Evolutionary conservation across 2,888 invertebrate species (phyloP).

Genomic region (Baccha elongata): DNA sequence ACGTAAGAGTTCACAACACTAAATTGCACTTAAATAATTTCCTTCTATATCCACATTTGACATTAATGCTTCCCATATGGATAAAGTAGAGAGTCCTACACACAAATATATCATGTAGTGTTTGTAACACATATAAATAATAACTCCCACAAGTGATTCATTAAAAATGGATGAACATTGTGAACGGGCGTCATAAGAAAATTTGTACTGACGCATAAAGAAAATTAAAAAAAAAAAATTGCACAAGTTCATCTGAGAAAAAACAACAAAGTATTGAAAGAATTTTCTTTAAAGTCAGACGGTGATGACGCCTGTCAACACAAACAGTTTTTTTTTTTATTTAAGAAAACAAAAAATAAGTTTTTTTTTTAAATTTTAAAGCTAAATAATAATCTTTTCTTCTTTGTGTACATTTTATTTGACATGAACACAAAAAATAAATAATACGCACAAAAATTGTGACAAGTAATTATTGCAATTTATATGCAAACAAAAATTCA

Average conservation of each 20-base stretch:
- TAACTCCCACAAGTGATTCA: slow-evolving; percentile 35
- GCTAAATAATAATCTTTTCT: slow-evolving; percentile 35
- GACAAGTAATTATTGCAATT: slow-evolving; percentile 36
- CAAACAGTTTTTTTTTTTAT: neutral
- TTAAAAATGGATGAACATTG: slow-evolving; percentile 35
- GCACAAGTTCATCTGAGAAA: slow-evolving; percentile 39
- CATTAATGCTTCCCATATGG: slow-evolving; percentile 27
- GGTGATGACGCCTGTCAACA: neutral
- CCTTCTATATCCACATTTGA: slow-evolving; percentile 4
- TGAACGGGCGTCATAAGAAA: slow-evolving; percentile 34
- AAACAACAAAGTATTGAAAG: neutral
- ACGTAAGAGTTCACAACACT: slow-evolving; percentile 39
- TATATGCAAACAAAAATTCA: no score
- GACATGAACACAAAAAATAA: neutral
- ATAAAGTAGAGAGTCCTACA: slow-evolving; percentile 6
- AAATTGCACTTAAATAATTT: slow-evolving; percentile 31
- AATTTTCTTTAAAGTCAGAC: no score
- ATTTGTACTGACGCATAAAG: slow-evolving; percentile 38
- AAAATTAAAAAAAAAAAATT: slow-evolving; percentile 13
- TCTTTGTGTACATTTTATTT: slow-evolving; percentile 35
- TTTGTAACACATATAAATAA: slow-evolving; percentile 12
- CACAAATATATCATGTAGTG: slow-evolving; percentile 4
- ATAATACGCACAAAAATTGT: slow-evolving; percentile 22
- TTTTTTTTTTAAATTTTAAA: slow-evolving; percentile 48
- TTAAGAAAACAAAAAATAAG: slow-evolving; percentile 16